phyloP scores from a whole-genome alignment of 2,797 vertebrate genomes.

The Ceyx erithaca region DNA sequence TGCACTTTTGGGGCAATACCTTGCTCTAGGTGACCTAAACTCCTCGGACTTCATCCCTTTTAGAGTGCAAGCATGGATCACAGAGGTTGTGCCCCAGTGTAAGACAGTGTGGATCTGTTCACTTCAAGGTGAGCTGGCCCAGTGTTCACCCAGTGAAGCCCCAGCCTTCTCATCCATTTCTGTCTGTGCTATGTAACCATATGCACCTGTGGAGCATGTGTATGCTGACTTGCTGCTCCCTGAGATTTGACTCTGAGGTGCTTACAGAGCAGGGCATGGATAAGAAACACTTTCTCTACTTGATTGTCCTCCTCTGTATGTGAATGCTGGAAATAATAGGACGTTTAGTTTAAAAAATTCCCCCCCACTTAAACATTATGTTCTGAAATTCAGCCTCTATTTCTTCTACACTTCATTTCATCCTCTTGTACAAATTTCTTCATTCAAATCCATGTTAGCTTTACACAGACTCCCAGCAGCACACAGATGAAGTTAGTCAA shows the following conservation, averaged over 20 bases:
- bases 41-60: neutral
- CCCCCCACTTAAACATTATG: neutral
- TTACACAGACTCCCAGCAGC: neutral
- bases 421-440: neutral
- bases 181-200: neutral
- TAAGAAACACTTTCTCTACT: neutral
- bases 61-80: neutral
- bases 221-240: accelerated
- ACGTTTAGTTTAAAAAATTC: neutral
- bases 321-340: neutral
- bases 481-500: constrained; percentile 8
- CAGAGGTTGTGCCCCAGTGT: neutral
- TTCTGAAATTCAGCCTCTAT: neutral
- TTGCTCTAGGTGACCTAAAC: neutral
- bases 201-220: accelerated
- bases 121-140: neutral
- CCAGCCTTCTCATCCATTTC: neutral
- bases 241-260: neutral
- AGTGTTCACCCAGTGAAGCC: neutral
- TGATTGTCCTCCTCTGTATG: neutral
- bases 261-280: neutral
- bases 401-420: constrained; percentile 35
- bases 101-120: neutral
- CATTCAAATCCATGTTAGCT: neutral
- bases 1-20: accelerated